These are phyloP conservation scores for Amblyraja radiata DNA, from an alignment of 2,797 vertebrate genomes.

Conservation along the genomic window DNA sequence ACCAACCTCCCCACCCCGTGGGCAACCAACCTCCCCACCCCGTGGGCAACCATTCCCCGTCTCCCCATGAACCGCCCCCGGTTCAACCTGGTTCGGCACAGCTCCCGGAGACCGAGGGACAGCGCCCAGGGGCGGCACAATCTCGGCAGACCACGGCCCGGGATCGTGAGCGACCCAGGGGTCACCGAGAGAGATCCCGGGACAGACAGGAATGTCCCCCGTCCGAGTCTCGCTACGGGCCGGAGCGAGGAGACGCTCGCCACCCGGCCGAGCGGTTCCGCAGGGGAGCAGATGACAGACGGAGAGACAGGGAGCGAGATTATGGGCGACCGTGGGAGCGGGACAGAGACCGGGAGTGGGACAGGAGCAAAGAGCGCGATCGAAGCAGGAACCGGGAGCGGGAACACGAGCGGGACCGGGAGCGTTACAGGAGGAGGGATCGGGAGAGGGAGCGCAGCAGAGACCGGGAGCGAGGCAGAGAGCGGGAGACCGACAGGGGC, in stretches of 20 bases:
- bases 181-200: constrained; percentile 64
- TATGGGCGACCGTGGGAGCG: constrained; percentile 2
- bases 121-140: constrained; percentile 52
- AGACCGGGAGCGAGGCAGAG: constrained; percentile 44
- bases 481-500: constrained; percentile 48
- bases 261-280: constrained; percentile 65
- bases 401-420: constrained; percentile 54
- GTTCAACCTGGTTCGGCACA: constrained; percentile 51
- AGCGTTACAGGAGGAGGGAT: constrained; percentile 48
- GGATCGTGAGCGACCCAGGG: constrained; percentile 62
- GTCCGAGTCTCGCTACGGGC: constrained; percentile 57
- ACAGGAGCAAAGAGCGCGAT: constrained; percentile 68
- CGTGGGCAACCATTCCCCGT: constrained; percentile 77
- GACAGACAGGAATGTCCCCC: constrained; percentile 71
- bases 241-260: constrained; percentile 53
- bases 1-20: constrained; percentile 54
- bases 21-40: constrained; percentile 60
- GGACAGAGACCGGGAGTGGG: constrained; percentile 58
- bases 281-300: constrained; percentile 71
- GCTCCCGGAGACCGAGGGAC: constrained; percentile 58
- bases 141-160: constrained; percentile 55
- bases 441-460: constrained; percentile 46
- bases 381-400: constrained; percentile 62
- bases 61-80: constrained; percentile 57
- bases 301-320: constrained; percentile 48